Evolutionary conservation across 2,797 vertebrate genomes (phyloP), one percentile per base, ranked within the genome.

Genomic region (Tinamus major): DNA sequence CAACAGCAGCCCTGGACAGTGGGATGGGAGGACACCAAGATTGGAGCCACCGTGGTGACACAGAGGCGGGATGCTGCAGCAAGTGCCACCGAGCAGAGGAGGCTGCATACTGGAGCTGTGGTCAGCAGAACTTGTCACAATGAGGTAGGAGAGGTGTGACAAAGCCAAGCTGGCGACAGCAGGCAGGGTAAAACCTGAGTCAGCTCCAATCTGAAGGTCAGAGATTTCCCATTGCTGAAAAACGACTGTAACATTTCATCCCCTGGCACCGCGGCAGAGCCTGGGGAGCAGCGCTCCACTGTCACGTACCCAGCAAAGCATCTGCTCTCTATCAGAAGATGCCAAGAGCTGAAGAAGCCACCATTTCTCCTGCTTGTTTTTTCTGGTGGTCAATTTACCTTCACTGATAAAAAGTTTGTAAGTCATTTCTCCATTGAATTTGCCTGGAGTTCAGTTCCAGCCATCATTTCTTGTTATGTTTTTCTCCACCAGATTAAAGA

Each of bases 401-500:
- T 42, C 31, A 35, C 44, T 71, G 58, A 79, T 79, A 68, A 75
- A 44, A 89, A 53, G 31, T 49, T 79, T 81, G 5, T 53, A 86
- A 53, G 35, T 74, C 0, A 0, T 77, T 93, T 93, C 64, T 68
- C 51, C 10, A 69, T 17, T 85, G 64, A 88, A 82, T 89, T 90
- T 90, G 10, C 53, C 41, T 79, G 61, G 39, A 86, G 48, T 84
- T 88, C 86, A 86, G 20, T 64, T 68, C 31, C 41, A 87, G 75
- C 3, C 75, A 90, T 90, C 6, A 0, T 13, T 79, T 90, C 78
- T 79, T 86, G 31, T 67, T 90, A 70, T 21, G 26, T 31, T 75
- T 90, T 86, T 86, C 68, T 70, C 31, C 4, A 6, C 29, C 64
- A 35, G 56, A 93, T 79, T 90, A 77, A 90, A 93, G 62, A 79